These are phyloP conservation scores for Noctuana brunneofusca DNA, from an alignment of 2,888 invertebrate species.

Conservation along the genomic window DNA sequence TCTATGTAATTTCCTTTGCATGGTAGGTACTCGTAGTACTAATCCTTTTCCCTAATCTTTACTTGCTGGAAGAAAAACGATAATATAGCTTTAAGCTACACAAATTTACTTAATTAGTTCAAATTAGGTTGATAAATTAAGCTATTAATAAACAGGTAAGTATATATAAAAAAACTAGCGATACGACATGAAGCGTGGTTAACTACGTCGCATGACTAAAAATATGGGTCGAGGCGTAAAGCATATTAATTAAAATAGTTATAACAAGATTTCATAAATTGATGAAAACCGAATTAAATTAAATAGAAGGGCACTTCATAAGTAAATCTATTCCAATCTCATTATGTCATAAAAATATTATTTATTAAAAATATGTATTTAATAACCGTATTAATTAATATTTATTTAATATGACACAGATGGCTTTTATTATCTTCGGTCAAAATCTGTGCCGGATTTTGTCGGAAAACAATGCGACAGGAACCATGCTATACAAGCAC, in stretches of 20 bases:
- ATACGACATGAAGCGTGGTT: neutral
- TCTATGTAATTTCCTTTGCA: neutral
- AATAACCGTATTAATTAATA: constrained; percentile 1
- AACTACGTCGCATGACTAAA: constrained; percentile 20
- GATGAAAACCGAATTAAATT: no score
- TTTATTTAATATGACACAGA: constrained; percentile 15
- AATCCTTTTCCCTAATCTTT: neutral
- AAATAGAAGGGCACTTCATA: no score
- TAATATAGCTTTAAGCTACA: no score
- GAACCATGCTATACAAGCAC: constrained; percentile 59
- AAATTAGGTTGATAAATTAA: neutral
- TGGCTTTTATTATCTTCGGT: constrained; percentile 48
- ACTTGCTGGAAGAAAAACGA: no score
- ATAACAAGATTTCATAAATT: constrained; percentile 15
- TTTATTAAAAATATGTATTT: neutral
- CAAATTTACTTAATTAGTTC: no score
- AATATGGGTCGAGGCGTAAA: constrained; percentile 26
- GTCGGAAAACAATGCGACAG: constrained; percentile 72
- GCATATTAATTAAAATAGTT: constrained; percentile 17
- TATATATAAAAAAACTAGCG: neutral
- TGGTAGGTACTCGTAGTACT: neutral
- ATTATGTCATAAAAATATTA: neutral
- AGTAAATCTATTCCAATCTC: no score
- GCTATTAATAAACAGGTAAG: neutral
- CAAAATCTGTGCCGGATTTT: constrained; percentile 60